Percentiles rank a stretch among this genome's conserved stretches.
These are phyloP conservation scores for Metellina segmentata DNA, from an alignment of 2,888 invertebrate species.

Conservation along the genomic window DNA sequence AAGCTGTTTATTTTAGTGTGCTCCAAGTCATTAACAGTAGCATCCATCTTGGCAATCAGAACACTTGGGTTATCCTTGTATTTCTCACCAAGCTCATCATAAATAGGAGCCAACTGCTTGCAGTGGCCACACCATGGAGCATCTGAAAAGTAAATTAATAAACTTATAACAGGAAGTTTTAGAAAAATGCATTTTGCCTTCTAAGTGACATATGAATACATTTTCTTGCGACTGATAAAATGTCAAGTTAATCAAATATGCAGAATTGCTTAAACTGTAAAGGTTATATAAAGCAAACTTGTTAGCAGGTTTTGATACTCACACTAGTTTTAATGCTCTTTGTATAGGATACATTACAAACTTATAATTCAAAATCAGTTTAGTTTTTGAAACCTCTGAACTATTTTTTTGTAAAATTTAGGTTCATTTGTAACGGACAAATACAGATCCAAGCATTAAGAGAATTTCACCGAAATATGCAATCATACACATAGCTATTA, in stretches of 20 bases:
- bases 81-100: constrained; percentile 96
- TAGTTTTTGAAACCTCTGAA: no score
- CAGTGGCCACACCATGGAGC: constrained; percentile 99
- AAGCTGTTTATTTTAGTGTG: constrained; percentile 96
- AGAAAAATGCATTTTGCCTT: not conserved
- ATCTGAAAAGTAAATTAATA: constrained; percentile 82
- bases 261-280: not conserved
- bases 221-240: no score
- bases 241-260: no score
- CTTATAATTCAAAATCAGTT: not conserved
- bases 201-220: no score
- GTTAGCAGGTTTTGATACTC: no score
- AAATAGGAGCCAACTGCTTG: constrained; percentile 97
- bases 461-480: no score
- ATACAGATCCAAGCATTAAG: no score
- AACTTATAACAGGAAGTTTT: not conserved
- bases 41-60: constrained; percentile 98
- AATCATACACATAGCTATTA: no score
- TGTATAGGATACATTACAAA: not conserved
- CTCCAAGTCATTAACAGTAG: constrained; percentile 98
- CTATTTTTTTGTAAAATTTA: no score
- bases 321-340: no score
- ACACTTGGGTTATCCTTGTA: constrained; percentile 90
- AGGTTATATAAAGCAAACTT: no score
- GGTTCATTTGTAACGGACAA: no score